A percentile compares a stretch with the other conserved stretches of the same genome.
Conservation (phyloP, 2,113 vertebrate genomes). For the Thymallus thymallus region DNA sequence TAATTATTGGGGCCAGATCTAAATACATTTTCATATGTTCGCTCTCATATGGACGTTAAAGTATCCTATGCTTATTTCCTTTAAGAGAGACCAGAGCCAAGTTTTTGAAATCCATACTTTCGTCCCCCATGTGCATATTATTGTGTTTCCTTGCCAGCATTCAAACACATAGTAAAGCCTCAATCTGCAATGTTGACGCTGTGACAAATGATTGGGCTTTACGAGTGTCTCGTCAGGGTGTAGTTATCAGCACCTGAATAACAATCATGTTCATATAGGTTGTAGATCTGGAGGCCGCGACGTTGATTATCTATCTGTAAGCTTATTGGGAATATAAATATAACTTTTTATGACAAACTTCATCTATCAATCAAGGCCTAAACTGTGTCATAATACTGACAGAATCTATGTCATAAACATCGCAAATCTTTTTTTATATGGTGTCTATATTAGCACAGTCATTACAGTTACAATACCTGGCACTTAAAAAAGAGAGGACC, state of each 20-base stretch:
- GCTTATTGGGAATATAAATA: background rate
- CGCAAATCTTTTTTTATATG: too few species aligned
- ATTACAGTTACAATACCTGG: too few species aligned
- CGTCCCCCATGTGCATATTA: slow-evolving; percentile 1
- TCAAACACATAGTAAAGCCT: slow-evolving; percentile 14
- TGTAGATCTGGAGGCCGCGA: background rate
- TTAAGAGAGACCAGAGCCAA: background rate
- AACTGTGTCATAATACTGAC: too few species aligned
- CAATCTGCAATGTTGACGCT: slow-evolving; percentile 18
- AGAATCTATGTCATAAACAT: too few species aligned
- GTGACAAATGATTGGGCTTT: slow-evolving; percentile 16
- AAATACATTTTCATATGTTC: background rate
- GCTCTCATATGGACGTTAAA: background rate
- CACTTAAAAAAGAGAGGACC: too few species aligned
- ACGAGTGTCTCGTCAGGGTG: background rate
- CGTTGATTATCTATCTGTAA: background rate
- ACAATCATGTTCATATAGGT: background rate
- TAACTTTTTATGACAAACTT: background rate
- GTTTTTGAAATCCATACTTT: slow-evolving; percentile 15
- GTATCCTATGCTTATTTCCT: background rate
- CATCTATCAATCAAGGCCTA: too few species aligned
- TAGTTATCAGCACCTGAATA: background rate
- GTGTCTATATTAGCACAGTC: too few species aligned
- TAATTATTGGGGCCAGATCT: background rate
- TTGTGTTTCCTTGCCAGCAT: slow-evolving; percentile 13